A percentile compares a stretch with the other conserved stretches of the same genome.
These are phyloP conservation scores for Chrysoperla carnea DNA, from an alignment of 1,140 invertebrate genomes.

Conservation along the genomic window DNA sequence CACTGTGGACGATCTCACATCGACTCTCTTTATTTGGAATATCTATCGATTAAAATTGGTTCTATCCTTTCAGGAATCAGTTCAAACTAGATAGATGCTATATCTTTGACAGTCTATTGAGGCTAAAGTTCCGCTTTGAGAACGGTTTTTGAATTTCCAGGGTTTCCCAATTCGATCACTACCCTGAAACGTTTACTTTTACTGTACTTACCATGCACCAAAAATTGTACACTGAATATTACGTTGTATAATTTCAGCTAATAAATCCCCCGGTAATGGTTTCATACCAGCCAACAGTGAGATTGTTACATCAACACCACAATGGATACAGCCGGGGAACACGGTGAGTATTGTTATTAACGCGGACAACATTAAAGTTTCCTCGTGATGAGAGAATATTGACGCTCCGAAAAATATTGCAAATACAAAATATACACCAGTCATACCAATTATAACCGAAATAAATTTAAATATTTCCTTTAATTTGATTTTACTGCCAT, in stretches of 20 bases:
- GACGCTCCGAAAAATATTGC: constrained; percentile 64
- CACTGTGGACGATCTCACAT: too few relatives aligned
- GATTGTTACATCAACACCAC: constrained; percentile 34
- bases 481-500: constrained; percentile 4
- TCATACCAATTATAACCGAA: constrained; percentile 13
- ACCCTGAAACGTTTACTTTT: too few relatives aligned
- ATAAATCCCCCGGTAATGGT: constrained; percentile 25
- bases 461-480: constrained; percentile 22
- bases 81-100: too few relatives aligned
- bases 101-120: too few relatives aligned
- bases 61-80: too few relatives aligned
- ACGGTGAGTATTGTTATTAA: constrained; percentile 46
- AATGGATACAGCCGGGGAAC: constrained; percentile 39
- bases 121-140: too few relatives aligned
- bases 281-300: constrained; percentile 30
- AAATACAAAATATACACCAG: constrained; percentile 32
- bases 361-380: constrained; percentile 52
- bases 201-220: too few relatives aligned
- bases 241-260: constrained; percentile 34
- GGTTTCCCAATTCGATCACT: too few relatives aligned
- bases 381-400: constrained; percentile 38
- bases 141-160: too few relatives aligned
- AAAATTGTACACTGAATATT: constrained; percentile 43
- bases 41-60: too few relatives aligned
- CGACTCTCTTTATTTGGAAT: too few relatives aligned